These are phyloP conservation scores for Cyprinodon variegatus DNA, from an alignment of 2,113 vertebrate species.

Conservation along the genomic window DNA sequence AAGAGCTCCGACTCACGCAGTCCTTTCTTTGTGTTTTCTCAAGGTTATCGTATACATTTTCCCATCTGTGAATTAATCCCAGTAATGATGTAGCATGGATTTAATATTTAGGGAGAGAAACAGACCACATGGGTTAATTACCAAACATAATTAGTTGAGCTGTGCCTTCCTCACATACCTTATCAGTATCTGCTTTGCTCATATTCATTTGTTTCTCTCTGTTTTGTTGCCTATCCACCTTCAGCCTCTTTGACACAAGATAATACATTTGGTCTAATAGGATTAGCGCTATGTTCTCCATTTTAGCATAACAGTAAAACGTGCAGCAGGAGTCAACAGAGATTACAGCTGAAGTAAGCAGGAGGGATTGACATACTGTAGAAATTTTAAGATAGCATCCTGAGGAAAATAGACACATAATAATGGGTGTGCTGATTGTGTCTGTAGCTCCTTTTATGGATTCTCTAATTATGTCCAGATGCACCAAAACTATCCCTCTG, in stretches of 20 bases:
- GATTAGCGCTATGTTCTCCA: constrained; percentile 10
- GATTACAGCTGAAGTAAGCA: not conserved
- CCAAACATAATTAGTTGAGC: constrained; percentile 45
- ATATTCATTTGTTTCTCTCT: not conserved
- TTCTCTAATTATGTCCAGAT: not conserved
- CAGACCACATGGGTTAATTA: constrained; percentile 47
- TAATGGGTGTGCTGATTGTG: not conserved
- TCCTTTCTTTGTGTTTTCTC: constrained; percentile 6
- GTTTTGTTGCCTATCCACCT: not conserved
- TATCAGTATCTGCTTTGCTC: constrained; percentile 14
- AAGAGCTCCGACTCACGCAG: constrained; percentile 9
- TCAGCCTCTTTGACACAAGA: not conserved
- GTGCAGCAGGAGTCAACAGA: not conserved
- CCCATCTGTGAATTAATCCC: constrained; percentile 25
- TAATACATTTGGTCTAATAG: constrained; percentile 17
- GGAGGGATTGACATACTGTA: not conserved
- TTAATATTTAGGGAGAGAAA: constrained; percentile 41
- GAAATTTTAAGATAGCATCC: not conserved
- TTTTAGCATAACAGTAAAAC: not conserved
- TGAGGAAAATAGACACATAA: not conserved
- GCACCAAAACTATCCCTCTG: not conserved
- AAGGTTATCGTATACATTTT: constrained; percentile 4
- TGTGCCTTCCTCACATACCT: constrained; percentile 24
- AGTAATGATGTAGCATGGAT: constrained; percentile 40
- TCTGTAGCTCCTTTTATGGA: not conserved